A percentile compares a stretch with the other conserved stretches of the same genome.
Conservation (phyloP, 2,797 vertebrate genomes). For the Oreochromis mossambicus region DNA sequence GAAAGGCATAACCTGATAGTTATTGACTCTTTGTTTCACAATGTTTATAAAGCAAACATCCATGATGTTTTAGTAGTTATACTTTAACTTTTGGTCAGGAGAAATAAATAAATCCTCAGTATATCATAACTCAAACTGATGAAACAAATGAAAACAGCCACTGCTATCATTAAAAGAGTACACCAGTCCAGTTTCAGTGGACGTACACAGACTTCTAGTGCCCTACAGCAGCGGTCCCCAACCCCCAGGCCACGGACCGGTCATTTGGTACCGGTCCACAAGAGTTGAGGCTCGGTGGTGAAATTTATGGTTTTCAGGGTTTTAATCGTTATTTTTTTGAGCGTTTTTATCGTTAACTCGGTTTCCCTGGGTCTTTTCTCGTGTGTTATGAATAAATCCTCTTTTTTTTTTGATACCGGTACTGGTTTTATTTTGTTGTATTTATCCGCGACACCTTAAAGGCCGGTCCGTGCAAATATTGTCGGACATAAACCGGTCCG, state of each 20-base stretch:
- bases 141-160: neutral
- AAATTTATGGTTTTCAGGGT: neutral
- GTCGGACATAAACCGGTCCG: rapidly evolving
- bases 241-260: neutral
- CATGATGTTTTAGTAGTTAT: neutral
- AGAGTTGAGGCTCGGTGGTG: neutral
- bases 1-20: neutral
- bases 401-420: neutral
- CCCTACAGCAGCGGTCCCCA: neutral
- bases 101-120: neutral
- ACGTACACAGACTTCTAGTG: neutral
- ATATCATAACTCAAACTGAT: neutral
- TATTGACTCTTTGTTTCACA: no score
- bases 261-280: neutral
- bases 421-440: rapidly evolving
- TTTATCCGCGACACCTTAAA: neutral
- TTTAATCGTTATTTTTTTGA: neutral
- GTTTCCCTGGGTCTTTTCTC: neutral
- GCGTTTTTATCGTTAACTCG: rapidly evolving
- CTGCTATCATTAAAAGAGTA: neutral
- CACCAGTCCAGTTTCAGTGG: neutral
- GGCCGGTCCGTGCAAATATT: rapidly evolving
- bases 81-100: neutral
- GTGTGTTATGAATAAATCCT: neutral
- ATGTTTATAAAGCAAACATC: neutral